Evolutionary conservation across 1,140 invertebrate species (phyloP).

Genomic region (Drosophila chauvacae): DNA sequence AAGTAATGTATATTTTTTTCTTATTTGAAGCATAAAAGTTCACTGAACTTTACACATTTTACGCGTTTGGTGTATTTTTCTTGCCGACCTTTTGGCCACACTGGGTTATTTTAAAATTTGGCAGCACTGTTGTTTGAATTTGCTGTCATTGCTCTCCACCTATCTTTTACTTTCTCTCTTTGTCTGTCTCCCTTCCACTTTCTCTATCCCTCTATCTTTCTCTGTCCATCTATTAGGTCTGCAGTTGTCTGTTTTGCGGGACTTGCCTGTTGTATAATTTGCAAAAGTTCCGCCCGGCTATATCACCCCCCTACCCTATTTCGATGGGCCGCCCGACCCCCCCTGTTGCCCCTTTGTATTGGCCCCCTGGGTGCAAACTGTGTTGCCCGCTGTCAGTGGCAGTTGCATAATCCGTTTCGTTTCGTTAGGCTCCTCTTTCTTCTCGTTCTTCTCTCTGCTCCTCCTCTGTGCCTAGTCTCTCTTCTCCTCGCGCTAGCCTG

Average conservation of each 20-base stretch:
- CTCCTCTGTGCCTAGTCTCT: not conserved
- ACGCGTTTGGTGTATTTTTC: no score
- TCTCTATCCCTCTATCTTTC: not conserved
- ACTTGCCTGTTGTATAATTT: constrained; percentile 51
- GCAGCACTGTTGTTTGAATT: constrained; percentile 11
- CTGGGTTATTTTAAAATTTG: not conserved
- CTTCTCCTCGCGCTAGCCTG: not conserved
- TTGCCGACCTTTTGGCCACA: not conserved
- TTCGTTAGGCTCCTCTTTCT: constrained; percentile 34
- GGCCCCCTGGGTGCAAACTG: constrained; percentile 44
- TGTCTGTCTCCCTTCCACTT: not conserved
- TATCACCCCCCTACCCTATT: no score
- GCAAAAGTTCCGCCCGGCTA: constrained; percentile 40
- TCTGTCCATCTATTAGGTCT: constrained; percentile 42
- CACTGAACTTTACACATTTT: not conserved
- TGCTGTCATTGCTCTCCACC: not conserved
- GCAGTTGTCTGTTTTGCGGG: constrained; percentile 46
- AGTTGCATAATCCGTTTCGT: constrained; percentile 52
- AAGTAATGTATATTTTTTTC: not conserved
- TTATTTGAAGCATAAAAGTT: not conserved
- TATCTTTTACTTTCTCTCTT: not conserved
- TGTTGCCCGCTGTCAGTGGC: constrained; percentile 44
- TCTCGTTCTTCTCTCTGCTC: not conserved
- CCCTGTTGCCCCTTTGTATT: constrained; percentile 16
- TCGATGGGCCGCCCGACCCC: not conserved